Base-by-base conservation (phyloP, 1,140 invertebrate species). In the Trichomalopsis sarcophagae region DNA sequence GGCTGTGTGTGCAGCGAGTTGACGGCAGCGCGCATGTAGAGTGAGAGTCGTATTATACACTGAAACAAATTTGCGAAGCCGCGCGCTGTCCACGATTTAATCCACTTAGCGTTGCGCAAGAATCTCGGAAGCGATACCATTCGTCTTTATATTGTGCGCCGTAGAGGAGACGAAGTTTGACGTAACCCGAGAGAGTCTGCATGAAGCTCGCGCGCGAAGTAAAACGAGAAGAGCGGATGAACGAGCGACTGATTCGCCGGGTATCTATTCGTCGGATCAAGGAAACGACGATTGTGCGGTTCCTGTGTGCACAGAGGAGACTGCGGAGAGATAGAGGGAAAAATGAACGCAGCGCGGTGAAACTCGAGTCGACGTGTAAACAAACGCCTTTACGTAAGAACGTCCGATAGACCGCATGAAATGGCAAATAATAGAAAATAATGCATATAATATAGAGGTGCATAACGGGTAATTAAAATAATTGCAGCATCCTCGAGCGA, bases 61-160 rank as follows among this genome's bases (percentile, higher is more conserved):
- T 71, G 33, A 71, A 71, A 11, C 17, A 33, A 30, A 71, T 71
- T 71, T 71, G 33, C 21, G 62, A 66, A 17, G 14, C 1, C 0
- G 1, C 0, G 14, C 14, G n/a, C 9, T 21, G 14, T 17, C 17
- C 62, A 27, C 36, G 27, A 75, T 75, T 75, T 75, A n/a, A 75
- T 75, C 33, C 33, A 33, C 30, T 75, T 44, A 75, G 4, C 74
- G 74, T 40, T 40, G 74, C 55, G 55, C 17, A 62, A 62, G 55
- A 62, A 62, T 62, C 55, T 62, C 55, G 21, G 5, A 44, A 33
- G 36, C 14, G 74, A 75, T 36, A 36, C 44, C 69, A 81, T 82
- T 44, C n/a, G 74, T 82, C 71, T 74, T 74, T 75, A 62, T 75
- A 62, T 40, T 73, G 68, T 55, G 66, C 23, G 68, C 27, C 3